These are phyloP conservation scores for Garra rufa DNA, from an alignment of 2,113 vertebrate genomes.

Conservation along the genomic window DNA sequence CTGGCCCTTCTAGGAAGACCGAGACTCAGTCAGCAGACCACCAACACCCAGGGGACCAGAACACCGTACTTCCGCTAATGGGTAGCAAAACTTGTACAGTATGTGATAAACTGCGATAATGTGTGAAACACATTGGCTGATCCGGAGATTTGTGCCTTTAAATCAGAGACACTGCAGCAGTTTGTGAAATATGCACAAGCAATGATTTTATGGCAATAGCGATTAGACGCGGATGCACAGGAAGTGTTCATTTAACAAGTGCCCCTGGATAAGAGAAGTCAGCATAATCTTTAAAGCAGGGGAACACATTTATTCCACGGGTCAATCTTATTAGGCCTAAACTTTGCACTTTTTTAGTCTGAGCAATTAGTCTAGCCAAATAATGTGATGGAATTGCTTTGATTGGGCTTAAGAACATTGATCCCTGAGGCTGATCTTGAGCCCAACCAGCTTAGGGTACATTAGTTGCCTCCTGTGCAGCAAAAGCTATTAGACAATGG, in stretches of 20 bases:
- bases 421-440: constrained; percentile 55
- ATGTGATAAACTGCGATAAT: not conserved
- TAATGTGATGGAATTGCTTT: constrained; percentile 50
- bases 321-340: constrained; percentile 45
- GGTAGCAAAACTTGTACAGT: not conserved
- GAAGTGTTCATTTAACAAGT: constrained; percentile 26
- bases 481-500: constrained; percentile 60
- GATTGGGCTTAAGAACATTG: constrained; percentile 52
- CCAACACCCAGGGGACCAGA: constrained; percentile 9
- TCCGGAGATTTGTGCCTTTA: not conserved
- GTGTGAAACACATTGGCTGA: not conserved
- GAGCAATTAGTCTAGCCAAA: constrained; percentile 51
- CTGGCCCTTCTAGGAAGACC: not conserved
- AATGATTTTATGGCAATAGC: constrained; percentile 9
- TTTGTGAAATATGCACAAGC: constrained; percentile 31
- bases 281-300: constrained; percentile 34
- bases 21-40: constrained; percentile 18
- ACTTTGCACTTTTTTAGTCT: constrained; percentile 43
- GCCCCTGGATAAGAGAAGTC: constrained; percentile 11
- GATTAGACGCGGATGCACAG: constrained; percentile 1
- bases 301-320: constrained; percentile 42
- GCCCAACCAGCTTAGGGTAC: constrained; percentile 55
- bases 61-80: not conserved
- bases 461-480: constrained; percentile 60
- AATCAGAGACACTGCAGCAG: not conserved